A percentile compares a stretch with the other conserved stretches of the same genome.
These are phyloP conservation scores for Drosophila demipolita DNA, from an alignment of 2,888 invertebrate species.

Conservation along the genomic window DNA sequence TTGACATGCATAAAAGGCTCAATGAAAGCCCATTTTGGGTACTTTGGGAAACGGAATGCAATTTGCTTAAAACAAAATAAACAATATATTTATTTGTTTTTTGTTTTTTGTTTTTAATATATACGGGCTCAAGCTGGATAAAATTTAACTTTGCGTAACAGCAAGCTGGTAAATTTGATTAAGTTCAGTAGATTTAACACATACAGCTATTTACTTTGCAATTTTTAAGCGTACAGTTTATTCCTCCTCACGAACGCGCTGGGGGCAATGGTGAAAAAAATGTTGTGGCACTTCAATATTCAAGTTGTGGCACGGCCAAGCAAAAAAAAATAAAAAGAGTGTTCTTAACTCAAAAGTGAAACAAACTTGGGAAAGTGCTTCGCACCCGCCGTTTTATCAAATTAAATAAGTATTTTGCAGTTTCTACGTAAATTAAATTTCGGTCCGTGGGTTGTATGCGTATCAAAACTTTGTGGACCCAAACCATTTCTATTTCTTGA, in stretches of 20 bases:
- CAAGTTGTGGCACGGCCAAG: conserved; percentile 4
- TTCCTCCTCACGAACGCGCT: not conserved
- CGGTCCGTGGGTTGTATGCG: not conserved
- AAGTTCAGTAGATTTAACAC: conserved; percentile 61
- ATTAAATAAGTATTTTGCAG: conserved; percentile 62
- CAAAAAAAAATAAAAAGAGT: conserved; percentile 14
- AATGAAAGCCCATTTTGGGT: not conserved
- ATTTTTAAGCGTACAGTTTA: conserved; percentile 33
- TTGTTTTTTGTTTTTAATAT: conserved; percentile 13
- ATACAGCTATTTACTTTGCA: conserved; percentile 47
- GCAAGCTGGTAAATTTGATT: conserved; percentile 50
- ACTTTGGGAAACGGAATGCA: not conserved
- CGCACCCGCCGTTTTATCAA: conserved; percentile 50
- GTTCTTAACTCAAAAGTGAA: conserved; percentile 65
- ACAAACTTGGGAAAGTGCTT: conserved; percentile 63
- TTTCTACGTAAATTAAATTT: conserved; percentile 19
- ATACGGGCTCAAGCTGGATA: conserved; percentile 7
- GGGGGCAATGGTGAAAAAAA: conserved; percentile 4
- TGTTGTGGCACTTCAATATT: conserved; percentile 1
- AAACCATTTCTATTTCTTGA: conserved; percentile 6
- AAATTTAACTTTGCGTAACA: conserved; percentile 28
- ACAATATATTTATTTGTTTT: conserved; percentile 17
- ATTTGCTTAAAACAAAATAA: not conserved
- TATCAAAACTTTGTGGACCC: conserved; percentile 13
- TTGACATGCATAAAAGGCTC: not conserved